Evolutionary conservation across 2,888 invertebrate genomes (phyloP), one percentile per base, ranked within the genome.

Genomic region (Leucoptera coffeella): DNA sequence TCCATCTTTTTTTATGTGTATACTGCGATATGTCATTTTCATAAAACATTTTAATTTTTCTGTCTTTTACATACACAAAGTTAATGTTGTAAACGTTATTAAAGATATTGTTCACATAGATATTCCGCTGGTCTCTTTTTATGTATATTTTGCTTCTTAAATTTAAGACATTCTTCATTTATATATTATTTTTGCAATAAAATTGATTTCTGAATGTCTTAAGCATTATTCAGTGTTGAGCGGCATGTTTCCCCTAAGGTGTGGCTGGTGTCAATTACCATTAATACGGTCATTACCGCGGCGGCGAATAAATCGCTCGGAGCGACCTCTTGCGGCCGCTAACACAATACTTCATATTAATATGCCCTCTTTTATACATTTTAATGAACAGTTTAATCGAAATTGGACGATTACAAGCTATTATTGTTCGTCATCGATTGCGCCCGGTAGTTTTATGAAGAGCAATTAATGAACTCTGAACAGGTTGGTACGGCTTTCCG

Each of bases 181-280:
- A n/a, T n/a, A n/a, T n/a, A n/a, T n/a, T n/a, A n/a, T n/a, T n/a
- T n/a, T n/a, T n/a, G n/a, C n/a, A n/a, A n/a, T n/a, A n/a, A n/a
- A n/a, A n/a, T n/a, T n/a, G n/a, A n/a, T n/a, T n/a, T n/a, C n/a
- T n/a, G n/a, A n/a, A n/a, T n/a, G n/a, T n/a, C n/a, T n/a, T n/a
- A n/a, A n/a, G n/a, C n/a, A n/a, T 50, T 51, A 53, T 46, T 47
- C 44, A 47, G 47, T 38, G 44, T 12, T 20, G 22, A 26, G 35
- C 42, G 45, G 42, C 36, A 35, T 34, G 41, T 39, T 37, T 36
- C 48, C 51, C 45, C 50, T 49, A 49, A 47, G 38, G 42, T 40
- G 40, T 44, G 40, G 36, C 40, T 42, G 52, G 61, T 61, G 62
- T 65, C 60, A 58, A 57, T 61, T 61, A 61, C 56, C 61, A 61